phyloP scores from a whole-genome alignment of 2,797 vertebrate species.

The Aythya fuligula region DNA sequence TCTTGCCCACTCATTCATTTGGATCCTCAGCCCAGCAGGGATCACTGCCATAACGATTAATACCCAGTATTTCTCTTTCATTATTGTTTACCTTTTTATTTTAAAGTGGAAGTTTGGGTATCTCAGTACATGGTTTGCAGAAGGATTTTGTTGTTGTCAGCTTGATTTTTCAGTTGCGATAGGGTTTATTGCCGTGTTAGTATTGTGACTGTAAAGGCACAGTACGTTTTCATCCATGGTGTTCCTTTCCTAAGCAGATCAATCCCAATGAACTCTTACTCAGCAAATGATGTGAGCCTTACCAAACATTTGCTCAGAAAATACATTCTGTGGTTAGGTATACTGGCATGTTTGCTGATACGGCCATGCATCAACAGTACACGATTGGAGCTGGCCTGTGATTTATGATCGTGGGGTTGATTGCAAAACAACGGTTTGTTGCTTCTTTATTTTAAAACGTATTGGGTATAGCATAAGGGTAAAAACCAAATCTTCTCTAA shows the following conservation, averaged over 20 bases:
- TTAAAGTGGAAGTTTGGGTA: not conserved
- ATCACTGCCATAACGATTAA: not conserved
- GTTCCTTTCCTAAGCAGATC: slow-evolving; percentile 51
- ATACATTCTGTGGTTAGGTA: slow-evolving; percentile 43
- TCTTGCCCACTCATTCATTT: not conserved
- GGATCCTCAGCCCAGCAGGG: not conserved
- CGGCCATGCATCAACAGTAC: not conserved
- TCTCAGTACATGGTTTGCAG: not conserved
- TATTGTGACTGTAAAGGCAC: slow-evolving; percentile 60
- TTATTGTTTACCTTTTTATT: not conserved
- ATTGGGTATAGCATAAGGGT: not conserved
- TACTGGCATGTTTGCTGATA: slow-evolving; percentile 29
- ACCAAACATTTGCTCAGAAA: slow-evolving; percentile 56
- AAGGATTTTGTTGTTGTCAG: slow-evolving; percentile 24
- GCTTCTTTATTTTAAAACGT: not conserved
- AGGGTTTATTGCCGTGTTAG: slow-evolving; percentile 36
- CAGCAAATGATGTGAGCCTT: slow-evolving; percentile 42
- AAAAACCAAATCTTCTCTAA: not conserved
- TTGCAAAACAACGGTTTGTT: not conserved
- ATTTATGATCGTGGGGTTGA: not conserved
- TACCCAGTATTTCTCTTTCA: not conserved
- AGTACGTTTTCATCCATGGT: not conserved
- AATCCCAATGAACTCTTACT: slow-evolving; percentile 38
- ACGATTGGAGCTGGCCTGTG: not conserved
- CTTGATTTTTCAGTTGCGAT: not conserved